Conservation (phyloP, 1,140 invertebrate genomes). For the Acromyrmex echinatior region DNA sequence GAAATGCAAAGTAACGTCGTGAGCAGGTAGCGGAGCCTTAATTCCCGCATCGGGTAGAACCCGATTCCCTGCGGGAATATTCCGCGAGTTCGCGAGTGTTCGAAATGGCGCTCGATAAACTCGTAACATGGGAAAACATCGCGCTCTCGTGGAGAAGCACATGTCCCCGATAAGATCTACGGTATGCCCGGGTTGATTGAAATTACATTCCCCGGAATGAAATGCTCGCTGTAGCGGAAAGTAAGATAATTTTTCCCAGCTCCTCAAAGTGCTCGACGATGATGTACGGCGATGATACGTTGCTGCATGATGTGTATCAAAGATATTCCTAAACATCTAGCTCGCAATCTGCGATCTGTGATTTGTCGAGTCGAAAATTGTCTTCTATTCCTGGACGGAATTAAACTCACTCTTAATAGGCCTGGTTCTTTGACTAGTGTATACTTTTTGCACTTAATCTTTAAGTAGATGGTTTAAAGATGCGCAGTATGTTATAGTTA, state of each 20-base stretch:
- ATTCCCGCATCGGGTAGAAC: conserved; percentile 11
- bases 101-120: conserved; percentile 22
- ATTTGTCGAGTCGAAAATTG: not conserved
- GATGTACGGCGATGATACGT: not conserved
- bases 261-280: conserved; percentile 18
- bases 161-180: conserved; percentile 49
- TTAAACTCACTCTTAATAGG: not conserved
- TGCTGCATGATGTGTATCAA: not conserved
- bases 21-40: conserved; percentile 61
- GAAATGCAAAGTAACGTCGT: conserved; percentile 73
- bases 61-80: conserved; percentile 30
- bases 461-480: too few species aligned
- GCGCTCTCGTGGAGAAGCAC: conserved; percentile 20
- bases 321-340: not conserved
- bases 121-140: conserved; percentile 43
- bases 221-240: conserved; percentile 37
- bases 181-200: conserved; percentile 38
- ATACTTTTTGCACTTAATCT: too few species aligned
- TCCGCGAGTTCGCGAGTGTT: conserved; percentile 8
- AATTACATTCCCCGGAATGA: conserved; percentile 39
- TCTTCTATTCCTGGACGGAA: not conserved
- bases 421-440: too few species aligned
- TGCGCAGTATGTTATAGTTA: too few species aligned
- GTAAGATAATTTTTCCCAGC: conserved; percentile 31
- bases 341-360: not conserved